A percentile compares a stretch with the other conserved stretches of the same genome.
phyloP scores from a whole-genome alignment of 2,113 vertebrate genomes.

The Amazona guildingii region DNA sequence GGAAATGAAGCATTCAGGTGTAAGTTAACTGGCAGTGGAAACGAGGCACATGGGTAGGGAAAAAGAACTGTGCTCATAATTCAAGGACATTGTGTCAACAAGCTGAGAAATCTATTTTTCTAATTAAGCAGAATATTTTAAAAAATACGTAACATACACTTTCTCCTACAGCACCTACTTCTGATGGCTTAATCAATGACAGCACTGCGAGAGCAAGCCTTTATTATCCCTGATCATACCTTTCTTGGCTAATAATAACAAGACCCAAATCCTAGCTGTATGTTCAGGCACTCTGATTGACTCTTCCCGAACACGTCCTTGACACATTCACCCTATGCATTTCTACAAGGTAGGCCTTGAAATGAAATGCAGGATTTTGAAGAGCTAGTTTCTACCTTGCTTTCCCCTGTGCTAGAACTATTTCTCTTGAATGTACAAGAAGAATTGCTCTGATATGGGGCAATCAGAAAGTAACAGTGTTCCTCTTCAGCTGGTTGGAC shows the following conservation, averaged over 20 bases:
- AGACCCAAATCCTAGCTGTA: background rate
- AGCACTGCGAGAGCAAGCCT: background rate
- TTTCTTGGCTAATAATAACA: background rate
- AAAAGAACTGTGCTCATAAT: background rate
- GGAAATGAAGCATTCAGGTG: background rate
- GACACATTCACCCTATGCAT: background rate
- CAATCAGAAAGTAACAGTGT: background rate
- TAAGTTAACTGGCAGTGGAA: background rate
- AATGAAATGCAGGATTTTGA: background rate
- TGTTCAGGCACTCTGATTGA: background rate
- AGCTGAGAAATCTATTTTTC: background rate
- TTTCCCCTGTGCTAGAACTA: background rate
- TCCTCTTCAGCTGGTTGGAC: background rate
- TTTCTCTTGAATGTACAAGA: background rate
- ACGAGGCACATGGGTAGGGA: background rate
- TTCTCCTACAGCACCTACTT: background rate
- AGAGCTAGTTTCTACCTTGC: background rate
- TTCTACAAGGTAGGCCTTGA: background rate
- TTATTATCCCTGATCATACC: background rate
- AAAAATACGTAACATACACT: background rate
- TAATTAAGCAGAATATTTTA: background rate
- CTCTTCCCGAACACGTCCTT: rapidly evolving
- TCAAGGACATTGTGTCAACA: background rate
- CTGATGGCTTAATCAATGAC: background rate
- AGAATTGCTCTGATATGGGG: background rate